Evolutionary conservation across 2,113 vertebrate genomes (phyloP), one percentile per base, ranked within the genome.

Genomic region (Tachycineta bicolor): DNA sequence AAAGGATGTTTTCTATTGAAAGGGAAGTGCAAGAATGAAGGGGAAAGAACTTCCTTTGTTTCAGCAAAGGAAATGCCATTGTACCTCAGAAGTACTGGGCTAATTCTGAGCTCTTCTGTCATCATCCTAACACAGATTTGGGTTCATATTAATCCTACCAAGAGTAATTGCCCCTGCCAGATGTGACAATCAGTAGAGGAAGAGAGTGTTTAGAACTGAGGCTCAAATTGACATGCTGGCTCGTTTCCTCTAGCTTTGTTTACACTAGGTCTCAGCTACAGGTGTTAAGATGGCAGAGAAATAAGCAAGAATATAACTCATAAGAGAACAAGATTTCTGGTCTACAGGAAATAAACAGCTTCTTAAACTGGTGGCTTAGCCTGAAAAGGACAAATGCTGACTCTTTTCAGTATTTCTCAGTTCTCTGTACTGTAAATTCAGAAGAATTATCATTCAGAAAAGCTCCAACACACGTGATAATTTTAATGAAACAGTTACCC

Each of bases 21-120:
- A 96, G 75, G 94, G 94, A 97, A 97, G 94, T 60, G 60, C 78
- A 82, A 76, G 74, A 73, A 64, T 14, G 80, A 79, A 93, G 90
- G 33, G 58, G 62, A 46, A 93, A 92, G 93, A 95, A 65, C 84
- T 94, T 93, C 95, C 86, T 94, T 91, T 94, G 89, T 94, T 96
- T 94, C 87, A 94, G 68, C 85, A 91, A 78, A 94, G 96, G 94
- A 96, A 96, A 96, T 79, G 56, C 89, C 49, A 82, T 64, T 92
- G 89, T 90, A 89, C 94, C 89, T 77, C 71, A 64, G 63, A 96
- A 93, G 41, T 28, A 33, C 0, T 4, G 78, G 84, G 58, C 79
- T 56, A 43, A 81, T 70, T 58, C 83, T 75, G 68, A 88, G 62
- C 69, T 59, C 75, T 53, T 59, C 80, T 70, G 12, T 50, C 74